Evolutionary conservation across 2,888 invertebrate genomes (phyloP).

Genomic region (Cyclophora albipunctata): DNA sequence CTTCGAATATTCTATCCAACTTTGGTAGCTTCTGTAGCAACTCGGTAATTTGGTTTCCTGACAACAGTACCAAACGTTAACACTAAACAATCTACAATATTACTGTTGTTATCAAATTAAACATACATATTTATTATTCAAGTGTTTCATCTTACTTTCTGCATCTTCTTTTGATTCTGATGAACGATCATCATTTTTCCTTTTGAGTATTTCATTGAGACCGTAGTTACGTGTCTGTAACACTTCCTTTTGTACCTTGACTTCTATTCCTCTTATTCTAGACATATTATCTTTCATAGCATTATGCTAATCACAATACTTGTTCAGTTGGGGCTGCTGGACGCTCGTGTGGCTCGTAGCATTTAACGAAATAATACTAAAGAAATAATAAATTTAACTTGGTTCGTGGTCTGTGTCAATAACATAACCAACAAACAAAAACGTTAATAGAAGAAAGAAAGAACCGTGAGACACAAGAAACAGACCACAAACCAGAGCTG

Average conservation of each 20-base stretch:
- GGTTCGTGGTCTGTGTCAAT: too few relatives aligned
- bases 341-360: neutral
- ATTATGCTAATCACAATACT: constrained; percentile 8
- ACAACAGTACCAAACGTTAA: constrained; percentile 13
- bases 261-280: constrained; percentile 58
- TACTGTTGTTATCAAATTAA: neutral
- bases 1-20: constrained; percentile 77
- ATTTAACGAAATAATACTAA: too few relatives aligned
- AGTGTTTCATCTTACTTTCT: constrained; percentile 41
- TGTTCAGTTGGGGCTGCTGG: constrained; percentile 4
- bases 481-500: too few relatives aligned
- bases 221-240: constrained; percentile 42
- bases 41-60: constrained; percentile 57
- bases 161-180: constrained; percentile 44
- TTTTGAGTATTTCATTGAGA: constrained; percentile 38
- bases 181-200: constrained; percentile 40
- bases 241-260: constrained; percentile 47
- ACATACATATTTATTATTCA: too few relatives aligned
- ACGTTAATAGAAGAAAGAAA: too few relatives aligned
- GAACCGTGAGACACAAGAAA: too few relatives aligned
- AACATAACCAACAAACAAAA: too few relatives aligned
- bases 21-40: constrained; percentile 74
- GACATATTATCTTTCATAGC: constrained; percentile 34
- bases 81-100: neutral
- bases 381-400: neutral